Evolutionary conservation across 2,888 invertebrate genomes (phyloP), one percentile per base, ranked within the genome.

Genomic region (Mythimna lalbum): DNA sequence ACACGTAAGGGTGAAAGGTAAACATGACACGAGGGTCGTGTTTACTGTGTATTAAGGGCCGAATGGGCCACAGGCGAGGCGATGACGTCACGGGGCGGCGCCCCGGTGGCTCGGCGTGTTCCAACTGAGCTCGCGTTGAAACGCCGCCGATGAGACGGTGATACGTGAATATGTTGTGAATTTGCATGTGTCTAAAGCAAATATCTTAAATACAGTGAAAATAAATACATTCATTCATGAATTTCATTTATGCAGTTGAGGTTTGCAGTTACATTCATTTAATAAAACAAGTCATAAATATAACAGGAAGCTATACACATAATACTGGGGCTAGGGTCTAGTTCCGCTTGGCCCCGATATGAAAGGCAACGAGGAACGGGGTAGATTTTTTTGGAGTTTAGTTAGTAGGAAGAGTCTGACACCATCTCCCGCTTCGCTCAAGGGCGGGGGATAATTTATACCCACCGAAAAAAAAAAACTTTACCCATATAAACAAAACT

Each of bases 31-130:
- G 62, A 78, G 85, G 86, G 87, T 84, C 84, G 84, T 89, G 89
- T 91, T 91, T 90, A 89, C 89, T 78, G 82, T 84, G 82, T 82
- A 84, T 81, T 75, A 85, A 80, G 82, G 74, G 81, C 55, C 75
- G 63, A 73, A 82, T 74, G 80, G 86, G 87, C 85, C 82, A 86
- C 78, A 79, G 87, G 87, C 85, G 85, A 88, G 86, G 90, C 85
- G 88, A 87, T 94, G 94, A 94, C 93, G 93, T 94, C 93, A 92
- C 88, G 80, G 86, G 87, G 88, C 87, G 93, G 93, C 93, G 92
- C 92, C 92, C 81, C 80, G 81, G 84, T 84, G 93, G 90, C 91
- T 93, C 92, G 92, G 91, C 81, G 86, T 91, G 92, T 86, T 88
- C 82, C 92, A 92, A 92, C 90, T 83, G 76, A 78, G 75, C 90